Conservation (phyloP, 2,888 invertebrate species). For the Phyto melanocephala region DNA sequence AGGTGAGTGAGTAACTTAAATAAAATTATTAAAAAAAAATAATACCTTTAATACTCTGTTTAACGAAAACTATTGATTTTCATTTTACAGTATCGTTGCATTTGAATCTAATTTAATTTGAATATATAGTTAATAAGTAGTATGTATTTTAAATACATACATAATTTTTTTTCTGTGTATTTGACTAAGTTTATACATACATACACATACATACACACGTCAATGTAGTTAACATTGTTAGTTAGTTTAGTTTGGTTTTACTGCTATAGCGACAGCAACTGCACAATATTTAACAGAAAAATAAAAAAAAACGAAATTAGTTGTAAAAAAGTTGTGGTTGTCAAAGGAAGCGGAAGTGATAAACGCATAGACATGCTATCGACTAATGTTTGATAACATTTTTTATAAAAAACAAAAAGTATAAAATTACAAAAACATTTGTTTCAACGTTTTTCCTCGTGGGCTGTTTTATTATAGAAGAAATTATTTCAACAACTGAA, state of each 20-base stretch:
- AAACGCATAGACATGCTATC: conserved; percentile 23
- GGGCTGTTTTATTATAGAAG: background rate
- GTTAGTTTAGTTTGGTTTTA: too few relatives aligned
- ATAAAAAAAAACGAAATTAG: background rate
- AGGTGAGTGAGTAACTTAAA: too few relatives aligned
- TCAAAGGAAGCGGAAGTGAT: conserved; percentile 33
- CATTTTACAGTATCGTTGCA: too few relatives aligned
- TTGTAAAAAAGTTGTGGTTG: conserved; percentile 10
- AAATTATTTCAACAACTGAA: too few relatives aligned
- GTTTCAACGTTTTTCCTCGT: background rate
- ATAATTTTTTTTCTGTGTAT: background rate
- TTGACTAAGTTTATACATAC: too few relatives aligned
- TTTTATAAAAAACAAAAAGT: background rate
- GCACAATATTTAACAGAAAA: background rate
- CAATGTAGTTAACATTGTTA: conserved; percentile 15
- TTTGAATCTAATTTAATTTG: too few relatives aligned
- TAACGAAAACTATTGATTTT: too few relatives aligned
- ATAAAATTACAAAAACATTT: background rate
- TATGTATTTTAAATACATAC: too few relatives aligned
- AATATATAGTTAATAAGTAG: too few relatives aligned
- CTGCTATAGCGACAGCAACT: background rate
- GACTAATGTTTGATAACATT: conserved; percentile 13
- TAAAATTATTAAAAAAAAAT: too few relatives aligned
- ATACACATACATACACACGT: background rate
- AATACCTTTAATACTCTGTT: too few relatives aligned